Base-by-base conservation (phyloP, 2,888 invertebrate species). In the Agonopterix heracliana region DNA sequence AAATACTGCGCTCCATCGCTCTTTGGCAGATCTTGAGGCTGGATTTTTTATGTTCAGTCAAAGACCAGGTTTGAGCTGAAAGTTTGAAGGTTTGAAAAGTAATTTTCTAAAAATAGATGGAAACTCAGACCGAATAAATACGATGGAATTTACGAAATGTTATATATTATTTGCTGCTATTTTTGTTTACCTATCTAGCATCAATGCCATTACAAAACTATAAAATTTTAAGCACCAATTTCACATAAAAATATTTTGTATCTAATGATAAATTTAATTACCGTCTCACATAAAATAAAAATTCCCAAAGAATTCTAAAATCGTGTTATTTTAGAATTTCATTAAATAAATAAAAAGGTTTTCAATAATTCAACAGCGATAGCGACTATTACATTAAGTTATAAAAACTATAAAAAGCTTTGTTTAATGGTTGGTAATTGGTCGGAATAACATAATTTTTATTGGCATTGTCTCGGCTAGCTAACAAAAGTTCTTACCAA, bases 361-460 rank as follows among this genome's bases (percentile, higher is more conserved):
- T 59, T 58, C 55, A 61, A 66, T 71, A 67, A 66, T 59, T 64
- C 64, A 66, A 65, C 63, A 65, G 63, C 55, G 58, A 60, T 56
- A 53, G 54, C 54, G 54, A 63, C 66, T 63, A 72, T 71, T 74
- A 68, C 70, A 76, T 75, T 74, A 73, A 66, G 75, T 72, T 63
- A 74, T 82, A 83, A 83, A 81, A 10, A 35, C 42, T 10, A 45
- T 49, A 43, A 49, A 49, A 49, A 75, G 73, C 73, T 75, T 75
- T 74, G 73, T 78, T 79, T 81, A 78, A 84, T 81, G 69, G 75
- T 62, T 69, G 52, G 73, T 83, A 84, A 85, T 84, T 83, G 81
- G 80, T 72, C 66, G 58, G 69, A 73, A 74, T 79, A 81, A 83
- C 80, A 83, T 80, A 67, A 73, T 78, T 82, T 82, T 85, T 82